Conservation (phyloP, 2,888 invertebrate species). For the Augiades crinisus region DNA sequence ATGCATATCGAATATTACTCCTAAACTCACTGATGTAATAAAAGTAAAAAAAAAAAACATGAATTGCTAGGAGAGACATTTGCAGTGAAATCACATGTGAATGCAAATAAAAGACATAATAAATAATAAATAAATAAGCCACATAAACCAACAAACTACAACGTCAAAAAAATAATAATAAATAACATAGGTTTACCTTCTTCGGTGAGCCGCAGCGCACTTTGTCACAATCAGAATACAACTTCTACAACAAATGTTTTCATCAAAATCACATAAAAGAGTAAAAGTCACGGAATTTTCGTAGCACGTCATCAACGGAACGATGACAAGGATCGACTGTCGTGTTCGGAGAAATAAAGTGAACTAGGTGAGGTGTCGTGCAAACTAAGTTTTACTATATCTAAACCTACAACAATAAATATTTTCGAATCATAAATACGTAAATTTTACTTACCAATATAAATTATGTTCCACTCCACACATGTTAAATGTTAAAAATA, state of each 20-base stretch:
- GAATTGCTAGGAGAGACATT: conserved; percentile 71
- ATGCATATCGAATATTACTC: conserved; percentile 45
- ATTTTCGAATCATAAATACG: conserved; percentile 39
- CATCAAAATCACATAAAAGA: conserved; percentile 38
- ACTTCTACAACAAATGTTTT: conserved; percentile 54
- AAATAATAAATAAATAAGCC: conserved; percentile 79
- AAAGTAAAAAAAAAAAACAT: too few species aligned
- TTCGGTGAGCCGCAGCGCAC: conserved; percentile 37
- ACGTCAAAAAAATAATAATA: conserved; percentile 52
- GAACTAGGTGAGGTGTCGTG: conserved; percentile 49
- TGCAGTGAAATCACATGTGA: conserved; percentile 82
- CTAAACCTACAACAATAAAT: conserved; percentile 28
- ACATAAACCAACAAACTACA: conserved; percentile 72
- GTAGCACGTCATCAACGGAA: conserved; percentile 32
- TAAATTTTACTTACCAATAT: conserved; percentile 63
- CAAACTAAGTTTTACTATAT: conserved; percentile 27
- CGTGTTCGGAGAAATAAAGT: conserved; percentile 18
- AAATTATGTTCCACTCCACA: conserved; percentile 49
- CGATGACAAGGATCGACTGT: conserved; percentile 33
- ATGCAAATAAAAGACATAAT: conserved; percentile 73
- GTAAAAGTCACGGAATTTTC: conserved; percentile 32
- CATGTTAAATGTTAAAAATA: conserved; percentile 46
- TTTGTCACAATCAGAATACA: conserved; percentile 40
- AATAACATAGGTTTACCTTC: conserved; percentile 63
- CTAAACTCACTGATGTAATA: conserved; percentile 31